A percentile compares a stretch with the other conserved stretches of the same genome.
These are phyloP conservation scores for Chlorops oryzae DNA, from an alignment of 1,140 invertebrate genomes.

Conservation along the genomic window DNA sequence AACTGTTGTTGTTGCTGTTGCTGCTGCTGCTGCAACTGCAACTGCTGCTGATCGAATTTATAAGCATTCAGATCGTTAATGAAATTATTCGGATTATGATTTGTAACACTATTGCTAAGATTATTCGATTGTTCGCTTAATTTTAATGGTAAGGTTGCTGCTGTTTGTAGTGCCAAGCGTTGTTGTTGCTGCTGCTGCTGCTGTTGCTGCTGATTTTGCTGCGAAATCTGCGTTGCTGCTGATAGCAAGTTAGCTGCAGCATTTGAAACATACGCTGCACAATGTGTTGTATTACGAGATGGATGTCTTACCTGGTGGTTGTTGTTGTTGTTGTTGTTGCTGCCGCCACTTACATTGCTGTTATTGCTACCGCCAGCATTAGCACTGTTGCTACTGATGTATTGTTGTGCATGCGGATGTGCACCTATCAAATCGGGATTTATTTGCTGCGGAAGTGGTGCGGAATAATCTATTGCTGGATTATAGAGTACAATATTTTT, in stretches of 20 bases:
- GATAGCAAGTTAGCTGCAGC: too few species aligned
- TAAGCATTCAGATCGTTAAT: background rate
- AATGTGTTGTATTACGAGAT: too few species aligned
- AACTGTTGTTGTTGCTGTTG: conserved; percentile 20
- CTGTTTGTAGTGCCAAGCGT: conserved; percentile 7
- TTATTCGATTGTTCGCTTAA: conserved; percentile 19
- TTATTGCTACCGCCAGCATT: background rate
- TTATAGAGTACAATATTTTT: conserved; percentile 31
- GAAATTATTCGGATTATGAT: background rate
- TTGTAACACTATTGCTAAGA: conserved; percentile 1
- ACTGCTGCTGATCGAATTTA: conserved; percentile 10
- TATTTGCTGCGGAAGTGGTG: conserved; percentile 41
- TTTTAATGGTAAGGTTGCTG: conserved; percentile 14
- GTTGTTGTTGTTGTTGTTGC: conserved; percentile 12
- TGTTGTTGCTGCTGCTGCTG: background rate
- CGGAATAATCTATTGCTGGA: conserved; percentile 42
- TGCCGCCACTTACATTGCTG: conserved; percentile 19
- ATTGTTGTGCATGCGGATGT: conserved; percentile 42
- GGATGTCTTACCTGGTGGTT: conserved; percentile 18
- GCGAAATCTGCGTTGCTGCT: too few species aligned
- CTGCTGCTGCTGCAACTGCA: conserved; percentile 10
- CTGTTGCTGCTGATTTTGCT: conserved; percentile 19
- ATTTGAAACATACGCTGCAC: too few species aligned
- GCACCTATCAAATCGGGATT: conserved; percentile 43
- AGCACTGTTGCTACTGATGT: conserved; percentile 35